These are phyloP conservation scores for Hydractinia symbiolongicarpus DNA, from an alignment of 30 jellyfish, hydroid and myxozoan genomes.

Conservation along the genomic window DNA sequence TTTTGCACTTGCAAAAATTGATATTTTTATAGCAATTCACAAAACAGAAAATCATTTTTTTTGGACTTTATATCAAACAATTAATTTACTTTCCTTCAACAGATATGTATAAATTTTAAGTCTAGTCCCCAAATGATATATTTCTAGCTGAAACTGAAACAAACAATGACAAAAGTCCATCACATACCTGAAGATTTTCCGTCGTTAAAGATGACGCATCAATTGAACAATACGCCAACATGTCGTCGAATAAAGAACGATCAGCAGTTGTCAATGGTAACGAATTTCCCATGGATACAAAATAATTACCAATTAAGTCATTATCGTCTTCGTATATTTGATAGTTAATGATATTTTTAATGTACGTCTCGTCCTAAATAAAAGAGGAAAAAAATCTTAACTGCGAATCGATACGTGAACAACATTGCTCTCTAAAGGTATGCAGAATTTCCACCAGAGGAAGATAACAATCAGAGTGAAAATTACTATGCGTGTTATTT, in stretches of 20 bases:
- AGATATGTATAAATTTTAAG: no score
- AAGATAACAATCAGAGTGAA: no score
- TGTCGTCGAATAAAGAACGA: neutral
- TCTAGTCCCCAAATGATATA: no score
- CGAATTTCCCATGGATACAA: constrained; percentile 33
- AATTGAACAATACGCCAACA: neutral
- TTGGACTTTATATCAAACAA: no score
- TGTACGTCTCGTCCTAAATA: constrained; percentile 38
- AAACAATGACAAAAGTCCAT: neutral
- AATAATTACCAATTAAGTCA: constrained; percentile 43
- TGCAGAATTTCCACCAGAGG: no score
- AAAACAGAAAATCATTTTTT: no score
- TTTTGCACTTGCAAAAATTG: no score
- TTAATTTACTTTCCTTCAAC: no score
- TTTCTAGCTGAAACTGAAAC: neutral
- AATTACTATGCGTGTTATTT: no score
- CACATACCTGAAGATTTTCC: neutral
- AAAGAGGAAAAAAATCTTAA: neutral
- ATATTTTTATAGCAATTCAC: no score
- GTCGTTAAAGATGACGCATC: neutral
- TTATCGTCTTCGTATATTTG: constrained; percentile 58
- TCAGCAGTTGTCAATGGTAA: constrained; percentile 3
- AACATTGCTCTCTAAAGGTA: no score
- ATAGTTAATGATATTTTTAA: constrained; percentile 37
- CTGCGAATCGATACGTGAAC: no score